Evolutionary conservation across 2,113 vertebrate species (phyloP).

Genomic region (Dicrurus megarhynchus): DNA sequence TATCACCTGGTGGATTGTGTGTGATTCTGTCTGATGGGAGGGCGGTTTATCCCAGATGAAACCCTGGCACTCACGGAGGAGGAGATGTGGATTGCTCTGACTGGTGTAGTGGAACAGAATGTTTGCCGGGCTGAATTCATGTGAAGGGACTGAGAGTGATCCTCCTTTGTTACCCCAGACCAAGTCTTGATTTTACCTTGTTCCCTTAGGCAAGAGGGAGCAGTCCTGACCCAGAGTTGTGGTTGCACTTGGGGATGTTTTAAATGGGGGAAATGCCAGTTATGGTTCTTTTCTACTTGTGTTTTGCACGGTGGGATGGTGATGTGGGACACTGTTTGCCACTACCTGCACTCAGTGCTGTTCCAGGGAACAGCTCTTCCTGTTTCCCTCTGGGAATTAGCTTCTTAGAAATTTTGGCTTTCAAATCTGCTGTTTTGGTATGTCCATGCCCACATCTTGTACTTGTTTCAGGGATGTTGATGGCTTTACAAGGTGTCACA

Average conservation of each 20-base stretch:
- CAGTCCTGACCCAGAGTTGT: background rate
- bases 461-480: background rate
- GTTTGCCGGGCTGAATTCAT: background rate
- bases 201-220: background rate
- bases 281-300: rapidly evolving
- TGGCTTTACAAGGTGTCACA: background rate
- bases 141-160: background rate
- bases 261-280: background rate
- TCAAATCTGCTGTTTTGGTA: background rate
- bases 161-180: background rate
- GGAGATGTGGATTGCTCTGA: background rate
- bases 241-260: background rate
- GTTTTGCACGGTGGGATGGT: background rate
- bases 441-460: background rate
- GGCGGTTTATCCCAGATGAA: background rate
- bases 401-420: background rate
- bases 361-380: background rate
- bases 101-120: background rate
- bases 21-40: background rate
- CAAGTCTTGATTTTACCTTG: background rate
- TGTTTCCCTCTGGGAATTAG: background rate
- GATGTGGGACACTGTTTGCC: background rate
- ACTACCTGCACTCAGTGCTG: rapidly evolving
- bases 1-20: background rate
- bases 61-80: background rate